These are phyloP conservation scores for Notodonta ziczac DNA, from an alignment of 2,888 invertebrate genomes.

Conservation along the genomic window DNA sequence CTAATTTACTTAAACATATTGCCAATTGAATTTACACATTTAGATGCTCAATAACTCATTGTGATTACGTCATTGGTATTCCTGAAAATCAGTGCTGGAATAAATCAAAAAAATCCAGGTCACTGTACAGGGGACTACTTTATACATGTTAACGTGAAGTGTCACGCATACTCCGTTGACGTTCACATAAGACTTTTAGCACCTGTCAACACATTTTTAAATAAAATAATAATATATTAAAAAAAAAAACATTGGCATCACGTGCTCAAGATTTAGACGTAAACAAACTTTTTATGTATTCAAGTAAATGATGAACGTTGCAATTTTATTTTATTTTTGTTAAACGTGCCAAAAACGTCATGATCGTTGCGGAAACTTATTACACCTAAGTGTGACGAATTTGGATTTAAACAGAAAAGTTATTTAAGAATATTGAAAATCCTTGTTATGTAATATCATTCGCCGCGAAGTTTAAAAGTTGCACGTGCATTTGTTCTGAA, in stretches of 20 bases:
- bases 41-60: slow-evolving; percentile 33
- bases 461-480: background rate
- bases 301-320: background rate
- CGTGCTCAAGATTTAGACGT: background rate
- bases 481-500: too few species aligned
- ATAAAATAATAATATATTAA: slow-evolving; percentile 16
- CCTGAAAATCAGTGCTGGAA: slow-evolving; percentile 38
- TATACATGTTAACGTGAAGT: slow-evolving; percentile 32
- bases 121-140: slow-evolving; percentile 35
- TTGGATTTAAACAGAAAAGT: background rate
- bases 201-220: slow-evolving; percentile 38
- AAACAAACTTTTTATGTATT: background rate
- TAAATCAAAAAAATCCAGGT: slow-evolving; percentile 46
- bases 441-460: slow-evolving; percentile 1
- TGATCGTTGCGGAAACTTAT: background rate
- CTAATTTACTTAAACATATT: background rate
- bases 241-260: background rate
- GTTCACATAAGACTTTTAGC: slow-evolving; percentile 32
- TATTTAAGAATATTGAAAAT: background rate
- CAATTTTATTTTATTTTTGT: slow-evolving; percentile 3
- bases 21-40: background rate
- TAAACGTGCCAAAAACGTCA: slow-evolving; percentile 2
- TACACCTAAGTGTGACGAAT: background rate
- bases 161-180: slow-evolving; percentile 26
- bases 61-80: slow-evolving; percentile 36